Base-by-base conservation (phyloP, 2,113 vertebrate genomes). In the Falcunculus frontatus region DNA sequence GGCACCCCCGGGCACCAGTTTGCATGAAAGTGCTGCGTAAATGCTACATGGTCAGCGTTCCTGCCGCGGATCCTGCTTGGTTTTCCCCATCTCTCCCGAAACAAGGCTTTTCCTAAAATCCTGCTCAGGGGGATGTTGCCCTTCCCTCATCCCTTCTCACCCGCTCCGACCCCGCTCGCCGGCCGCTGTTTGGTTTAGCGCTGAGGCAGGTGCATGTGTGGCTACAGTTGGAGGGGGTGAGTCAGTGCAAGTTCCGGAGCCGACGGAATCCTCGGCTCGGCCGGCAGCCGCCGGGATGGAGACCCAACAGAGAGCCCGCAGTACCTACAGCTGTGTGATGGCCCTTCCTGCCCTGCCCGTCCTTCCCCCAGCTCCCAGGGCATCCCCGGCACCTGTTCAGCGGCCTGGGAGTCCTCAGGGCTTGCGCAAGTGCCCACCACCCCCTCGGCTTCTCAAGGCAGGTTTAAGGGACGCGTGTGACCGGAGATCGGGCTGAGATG, bases 11-110 rank as follows among this genome's bases (percentile, higher is more conserved):
- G 69, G 90, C 91, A 64, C 59, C 6, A 3, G 32, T 35, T 37
- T 67, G 81, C 21, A 4, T 87, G 87, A 39, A 87, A 96, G 94
- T 96, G 94, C 94, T 85, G 89, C 33, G 59, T 35, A 62, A 97
- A 95, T 96, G 94, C 96, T 96, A 97, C 94, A 97, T 93, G 27
- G 65, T 81, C 87, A 87, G 80, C 41, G 64, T 32, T 74, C 72
- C 89, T 26, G 16, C 11, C 49, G 9, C 25, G 5, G 52, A 44
- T 35, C 64, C 76, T 4, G 52, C 80, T 13, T 0, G 35, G 5
- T 19, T 79, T 52, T 41, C 55, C 62, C 85, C 52, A 4, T 4
- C 67, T 42, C 69, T 50, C 21, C 16, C 7, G 8, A 16, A 53
- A 65, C 27, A 1, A 52, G 6, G 50, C 15, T 42, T 15, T 15